These are phyloP conservation scores for Bombylius major DNA, from an alignment of 2,888 invertebrate genomes.

Conservation along the genomic window DNA sequence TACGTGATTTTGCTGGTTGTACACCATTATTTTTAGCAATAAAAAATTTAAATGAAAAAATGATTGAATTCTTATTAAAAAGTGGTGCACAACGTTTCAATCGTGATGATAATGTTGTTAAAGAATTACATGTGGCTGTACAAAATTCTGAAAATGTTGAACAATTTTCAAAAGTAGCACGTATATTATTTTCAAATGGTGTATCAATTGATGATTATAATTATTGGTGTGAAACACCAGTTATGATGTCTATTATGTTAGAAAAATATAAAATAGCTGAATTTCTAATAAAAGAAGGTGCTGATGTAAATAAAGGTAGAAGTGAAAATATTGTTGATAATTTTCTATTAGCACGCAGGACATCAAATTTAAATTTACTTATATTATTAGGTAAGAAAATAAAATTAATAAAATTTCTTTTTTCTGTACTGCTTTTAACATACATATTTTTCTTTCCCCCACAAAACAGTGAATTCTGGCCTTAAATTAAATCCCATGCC, in stretches of 20 bases:
- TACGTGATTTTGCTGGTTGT: slow-evolving; percentile 39
- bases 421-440: too few relatives aligned
- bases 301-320: slow-evolving; percentile 25
- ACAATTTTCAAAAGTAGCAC: slow-evolving; percentile 22
- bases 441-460: neutral
- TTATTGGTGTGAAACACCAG: slow-evolving; percentile 54
- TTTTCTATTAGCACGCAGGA: slow-evolving; percentile 19
- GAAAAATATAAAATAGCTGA: slow-evolving; percentile 29
- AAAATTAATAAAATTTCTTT: neutral
- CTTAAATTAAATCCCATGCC: slow-evolving; percentile 17
- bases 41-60: slow-evolving; percentile 45
- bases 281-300: slow-evolving; percentile 30
- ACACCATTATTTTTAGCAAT: slow-evolving; percentile 62
- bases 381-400: slow-evolving; percentile 25
- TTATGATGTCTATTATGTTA: slow-evolving; percentile 45
- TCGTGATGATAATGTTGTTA: slow-evolving; percentile 39
- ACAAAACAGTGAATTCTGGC: slow-evolving; percentile 26
- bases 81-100: slow-evolving; percentile 49
- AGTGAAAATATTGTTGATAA: slow-evolving; percentile 24
- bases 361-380: slow-evolving; percentile 22
- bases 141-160: slow-evolving; percentile 23
- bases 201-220: slow-evolving; percentile 49
- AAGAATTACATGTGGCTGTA: slow-evolving; percentile 27
- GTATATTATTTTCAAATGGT: slow-evolving; percentile 38
- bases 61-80: slow-evolving; percentile 46